These are phyloP conservation scores for Notodonta ziczac DNA, from an alignment of 2,888 invertebrate genomes.

Conservation along the genomic window DNA sequence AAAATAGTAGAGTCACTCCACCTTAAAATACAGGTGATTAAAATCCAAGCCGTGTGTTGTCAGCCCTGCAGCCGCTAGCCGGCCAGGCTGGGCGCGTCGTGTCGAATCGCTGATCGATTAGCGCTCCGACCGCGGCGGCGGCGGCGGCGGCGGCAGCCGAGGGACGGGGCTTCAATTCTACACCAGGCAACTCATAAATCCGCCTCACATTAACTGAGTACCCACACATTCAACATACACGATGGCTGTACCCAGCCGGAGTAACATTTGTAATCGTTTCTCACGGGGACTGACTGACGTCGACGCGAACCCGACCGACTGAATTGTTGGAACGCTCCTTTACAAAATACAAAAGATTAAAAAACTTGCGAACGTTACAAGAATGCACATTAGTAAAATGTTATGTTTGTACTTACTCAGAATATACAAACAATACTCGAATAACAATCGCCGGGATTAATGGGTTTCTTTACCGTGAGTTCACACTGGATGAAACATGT, in stretches of 20 bases:
- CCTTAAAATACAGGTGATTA: background rate
- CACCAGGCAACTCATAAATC: constrained; percentile 9
- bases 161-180: background rate
- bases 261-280: background rate
- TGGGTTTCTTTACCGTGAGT: background rate
- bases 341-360: background rate
- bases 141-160: background rate
- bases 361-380: background rate
- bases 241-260: no score
- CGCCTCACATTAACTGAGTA: constrained; percentile 2
- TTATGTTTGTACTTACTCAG: constrained; percentile 3
- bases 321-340: background rate
- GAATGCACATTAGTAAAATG: constrained; percentile 3
- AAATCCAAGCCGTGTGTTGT: background rate
- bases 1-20: background rate
- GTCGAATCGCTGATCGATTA: constrained; percentile 37
- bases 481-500: no score
- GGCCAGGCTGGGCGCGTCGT: constrained; percentile 15
- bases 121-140: constrained; percentile 13
- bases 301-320: no score
- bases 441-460: background rate
- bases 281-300: background rate
- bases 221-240: background rate
- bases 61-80: background rate
- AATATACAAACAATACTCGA: background rate